phyloP scores from a whole-genome alignment of 2,113 vertebrate species.

The Nothocercus julius region DNA sequence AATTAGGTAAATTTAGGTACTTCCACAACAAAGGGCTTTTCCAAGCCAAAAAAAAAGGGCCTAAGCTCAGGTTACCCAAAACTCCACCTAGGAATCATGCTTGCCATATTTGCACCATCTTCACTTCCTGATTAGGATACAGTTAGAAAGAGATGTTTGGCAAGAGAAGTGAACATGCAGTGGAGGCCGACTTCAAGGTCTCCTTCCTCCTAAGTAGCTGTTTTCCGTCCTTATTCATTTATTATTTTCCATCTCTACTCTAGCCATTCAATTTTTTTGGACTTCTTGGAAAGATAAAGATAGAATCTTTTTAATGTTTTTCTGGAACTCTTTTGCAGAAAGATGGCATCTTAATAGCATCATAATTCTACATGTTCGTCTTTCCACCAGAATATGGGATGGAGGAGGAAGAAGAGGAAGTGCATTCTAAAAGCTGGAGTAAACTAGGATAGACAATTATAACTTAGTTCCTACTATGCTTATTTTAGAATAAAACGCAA shows the following conservation, averaged over 20 bases:
- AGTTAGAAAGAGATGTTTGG: constrained; percentile 7
- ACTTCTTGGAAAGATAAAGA: neutral
- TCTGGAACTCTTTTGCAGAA: neutral
- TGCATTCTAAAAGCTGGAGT: neutral
- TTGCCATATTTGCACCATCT: neutral
- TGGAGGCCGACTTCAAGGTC: neutral
- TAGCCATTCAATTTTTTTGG: neutral
- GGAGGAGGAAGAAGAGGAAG: neutral
- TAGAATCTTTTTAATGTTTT: neutral
- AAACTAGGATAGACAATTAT: neutral
- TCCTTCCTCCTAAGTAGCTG: neutral
- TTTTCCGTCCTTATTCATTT: neutral
- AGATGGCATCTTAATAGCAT: neutral
- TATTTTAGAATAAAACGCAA: neutral
- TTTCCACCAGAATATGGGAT: neutral
- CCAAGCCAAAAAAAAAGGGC: neutral
- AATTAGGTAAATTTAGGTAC: neutral
- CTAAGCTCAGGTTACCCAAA: neutral
- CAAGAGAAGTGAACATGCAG: neutral
- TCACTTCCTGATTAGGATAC: neutral
- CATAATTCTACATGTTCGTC: neutral
- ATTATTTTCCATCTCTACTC: neutral
- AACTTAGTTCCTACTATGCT: neutral
- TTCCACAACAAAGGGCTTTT: neutral
- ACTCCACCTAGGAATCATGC: neutral